Base-by-base conservation (phyloP, 2,797 vertebrate species). In the Dendrocincla fuliginosa region DNA sequence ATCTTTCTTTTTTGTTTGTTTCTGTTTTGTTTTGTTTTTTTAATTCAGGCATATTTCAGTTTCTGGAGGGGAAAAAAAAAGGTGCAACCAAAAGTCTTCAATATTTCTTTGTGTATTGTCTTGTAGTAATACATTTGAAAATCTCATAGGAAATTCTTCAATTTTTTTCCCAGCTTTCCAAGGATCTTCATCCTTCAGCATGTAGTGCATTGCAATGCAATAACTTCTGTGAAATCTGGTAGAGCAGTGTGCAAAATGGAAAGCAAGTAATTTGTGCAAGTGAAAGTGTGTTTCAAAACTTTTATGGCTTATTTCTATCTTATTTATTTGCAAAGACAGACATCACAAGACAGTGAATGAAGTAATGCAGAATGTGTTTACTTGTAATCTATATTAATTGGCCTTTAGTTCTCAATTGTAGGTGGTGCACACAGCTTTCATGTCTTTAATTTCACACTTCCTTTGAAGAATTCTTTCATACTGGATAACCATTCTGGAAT, bases 81-180 rank as follows among this genome's bases (percentile, higher is more conserved):
- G 11, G 10, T n/a, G 2, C 24, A 37, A 30, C 2, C 1, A 4
- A 74, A 59, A 67, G 39, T 0, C 15, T 25, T 6, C 4, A 52
- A 46, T 67, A 63, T 55, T 74, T 44, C 4, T 28, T 41, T 47
- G 8, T 33, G 4, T 68, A 50, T 39, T 67, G 5, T 41, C 37
- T 61, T 41, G 32, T 55, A 53, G 13, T 3, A 39, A 22, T 20
- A 11, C 41, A 11, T 69, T 46, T 85, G 15, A 73, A 92, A 91
- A 55, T 55, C 5, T 59, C 15, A 16, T 4, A 23, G 4, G 11
- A 79, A 19, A 39, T n/a, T 30, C 6, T 56, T 68, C 15, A 19
- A 1, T 3, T 60, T 67, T 30, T 59, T 15, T 5, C 7, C 16
- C 6, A 28, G 5, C 3, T 87, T 75, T 76, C 46, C 1, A 2